Percentiles rank a stretch among this genome's conserved stretches.
These are phyloP conservation scores for Tamandua tetradactyla DNA, from an alignment of 2,797 vertebrate genomes.

Conservation along the genomic window DNA sequence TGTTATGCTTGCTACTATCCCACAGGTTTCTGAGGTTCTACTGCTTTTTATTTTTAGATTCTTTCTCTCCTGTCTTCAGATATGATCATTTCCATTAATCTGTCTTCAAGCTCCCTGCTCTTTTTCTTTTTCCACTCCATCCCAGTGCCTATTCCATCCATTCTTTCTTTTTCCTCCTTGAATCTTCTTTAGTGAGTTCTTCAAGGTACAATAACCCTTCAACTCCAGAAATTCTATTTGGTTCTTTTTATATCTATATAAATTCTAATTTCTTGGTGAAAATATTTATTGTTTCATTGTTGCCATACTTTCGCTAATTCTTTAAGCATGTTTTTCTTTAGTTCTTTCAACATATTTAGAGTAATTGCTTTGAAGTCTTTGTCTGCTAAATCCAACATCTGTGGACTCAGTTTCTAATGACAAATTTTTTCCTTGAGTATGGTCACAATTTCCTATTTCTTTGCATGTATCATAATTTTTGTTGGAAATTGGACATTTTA, in stretches of 20 bases:
- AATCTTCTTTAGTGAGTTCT: not conserved
- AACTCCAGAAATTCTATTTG: slow-evolving; percentile 24
- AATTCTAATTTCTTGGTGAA: not conserved
- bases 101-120: not conserved
- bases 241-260: not conserved
- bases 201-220: not conserved
- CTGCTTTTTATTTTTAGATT: slow-evolving; percentile 36
- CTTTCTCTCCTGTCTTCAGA: not conserved
- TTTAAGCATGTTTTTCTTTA: not conserved
- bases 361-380: not conserved
- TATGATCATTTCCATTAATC: not conserved
- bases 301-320: not conserved
- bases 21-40: not conserved
- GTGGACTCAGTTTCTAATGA: not conserved
- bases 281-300: not conserved
- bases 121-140: not conserved
- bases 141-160: too few species aligned
- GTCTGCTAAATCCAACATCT: not conserved
- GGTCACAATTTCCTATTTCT: not conserved
- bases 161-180: not conserved
- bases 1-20: not conserved
- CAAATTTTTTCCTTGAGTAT: not conserved
- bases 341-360: not conserved
- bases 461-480: not conserved
- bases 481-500: not conserved